Conservation (phyloP, 2,888 invertebrate genomes). For the Sicus ferrugineus region DNA sequence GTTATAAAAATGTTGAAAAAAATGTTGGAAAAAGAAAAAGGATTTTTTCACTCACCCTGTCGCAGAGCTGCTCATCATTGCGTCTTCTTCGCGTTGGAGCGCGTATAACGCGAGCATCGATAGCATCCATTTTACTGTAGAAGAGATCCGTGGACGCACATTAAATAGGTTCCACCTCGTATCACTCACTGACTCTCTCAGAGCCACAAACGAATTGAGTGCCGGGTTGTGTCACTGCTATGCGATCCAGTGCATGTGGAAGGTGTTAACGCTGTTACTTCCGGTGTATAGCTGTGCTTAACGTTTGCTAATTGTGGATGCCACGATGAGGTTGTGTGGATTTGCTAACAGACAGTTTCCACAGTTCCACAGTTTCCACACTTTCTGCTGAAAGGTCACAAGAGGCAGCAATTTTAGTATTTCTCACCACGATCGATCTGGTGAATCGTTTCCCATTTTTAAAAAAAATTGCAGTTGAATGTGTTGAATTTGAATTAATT, state of each 20-base stretch:
- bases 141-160: neutral
- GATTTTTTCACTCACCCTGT: conserved; percentile 72
- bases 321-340: neutral
- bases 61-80: conserved; percentile 77
- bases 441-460: neutral
- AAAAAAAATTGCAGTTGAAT: conserved; percentile 2
- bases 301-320: conserved; percentile 6
- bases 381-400: too few relatives aligned
- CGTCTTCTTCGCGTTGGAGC: conserved; percentile 82
- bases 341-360: neutral
- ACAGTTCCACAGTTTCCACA: neutral
- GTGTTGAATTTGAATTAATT: conserved; percentile 2
- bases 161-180: neutral
- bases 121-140: conserved; percentile 49
- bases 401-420: too few relatives aligned
- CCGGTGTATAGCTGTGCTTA: conserved; percentile 22
- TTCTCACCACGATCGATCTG: too few relatives aligned
- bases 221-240: conserved; percentile 40
- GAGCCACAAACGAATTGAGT: neutral
- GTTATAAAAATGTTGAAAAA: too few relatives aligned
- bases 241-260: conserved; percentile 34
- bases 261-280: neutral
- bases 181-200: conserved; percentile 23
- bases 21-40: too few relatives aligned
- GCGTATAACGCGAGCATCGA: conserved; percentile 72